Base-by-base conservation (phyloP, 2,797 vertebrate genomes). In the Manis javanica region DNA sequence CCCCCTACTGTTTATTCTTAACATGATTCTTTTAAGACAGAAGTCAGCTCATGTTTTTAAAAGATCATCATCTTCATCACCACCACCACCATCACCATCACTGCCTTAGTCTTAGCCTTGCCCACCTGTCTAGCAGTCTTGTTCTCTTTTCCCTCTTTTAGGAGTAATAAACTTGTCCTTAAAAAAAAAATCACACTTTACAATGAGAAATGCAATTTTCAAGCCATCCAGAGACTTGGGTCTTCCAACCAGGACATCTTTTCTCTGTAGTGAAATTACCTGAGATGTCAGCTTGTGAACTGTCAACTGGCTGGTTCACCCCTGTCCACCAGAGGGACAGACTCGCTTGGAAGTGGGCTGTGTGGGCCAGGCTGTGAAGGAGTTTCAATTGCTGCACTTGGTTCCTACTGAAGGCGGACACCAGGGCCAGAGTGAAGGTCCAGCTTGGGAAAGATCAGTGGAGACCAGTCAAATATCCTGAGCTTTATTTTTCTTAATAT, bases 341-440 rank as follows among this genome's bases (percentile, higher is more conserved):
- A 7, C 39, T 37, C 7, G n/a, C 61, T 34, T 14, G 21, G 81
- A 21, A 29, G 9, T 0, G 5, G 31, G 37, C 61, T 12, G 1
- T 18, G 42, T 5, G 63, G 12, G 42, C 46, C 37, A 1, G n/a
- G 18, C 15, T 0, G 0, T 2, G 10, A n/a, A 24, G 24, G 31
- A 26, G 13, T 10, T 14, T 51, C 14, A 0, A 5, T 10, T 15
- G 51, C 2, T 34, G 16, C 9, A 3, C 34, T 86, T 63, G 71
- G 19, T 90, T 89, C 83, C 31, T 66, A 26, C 75, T 53, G 46
- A 57, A 66, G 57, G 29, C 19, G n/a, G 79, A 61, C 61, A 11
- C 39, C 39, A 14, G 57, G 87, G 51, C 31, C 23, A 16, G 3
- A 3, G 46, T 23, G 21, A 31, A 14, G 9, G 68, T 7, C 69